Evolutionary conservation across 2,888 invertebrate species (phyloP).

Genomic region (Cybosia mesomella): DNA sequence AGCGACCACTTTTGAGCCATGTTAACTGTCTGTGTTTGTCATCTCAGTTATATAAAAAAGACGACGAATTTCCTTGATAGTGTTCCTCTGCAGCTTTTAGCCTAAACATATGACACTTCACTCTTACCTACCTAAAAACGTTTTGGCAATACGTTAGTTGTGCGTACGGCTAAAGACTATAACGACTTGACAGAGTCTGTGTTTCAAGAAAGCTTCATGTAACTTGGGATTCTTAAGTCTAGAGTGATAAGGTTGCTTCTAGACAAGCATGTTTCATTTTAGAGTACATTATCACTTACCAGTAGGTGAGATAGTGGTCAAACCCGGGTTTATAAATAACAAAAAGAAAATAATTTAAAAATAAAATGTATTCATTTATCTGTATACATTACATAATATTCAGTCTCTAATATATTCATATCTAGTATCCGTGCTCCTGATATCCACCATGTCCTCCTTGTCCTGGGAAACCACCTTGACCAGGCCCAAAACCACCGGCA

Average conservation of each 20-base stretch:
- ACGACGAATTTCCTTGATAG: neutral
- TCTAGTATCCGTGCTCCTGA: neutral
- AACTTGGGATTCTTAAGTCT: no score
- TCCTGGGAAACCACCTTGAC: neutral
- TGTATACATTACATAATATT: neutral
- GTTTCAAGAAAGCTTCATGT: no score
- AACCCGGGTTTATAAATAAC: no score
- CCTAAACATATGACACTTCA: neutral
- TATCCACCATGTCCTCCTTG: neutral
- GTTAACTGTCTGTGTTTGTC: neutral
- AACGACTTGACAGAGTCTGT: neutral
- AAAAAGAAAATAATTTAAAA: no score
- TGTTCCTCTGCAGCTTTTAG: neutral
- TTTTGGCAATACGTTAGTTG: neutral
- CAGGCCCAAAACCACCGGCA: neutral
- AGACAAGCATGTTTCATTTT: no score
- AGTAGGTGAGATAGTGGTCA: no score
- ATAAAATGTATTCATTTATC: neutral
- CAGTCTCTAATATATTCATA: neutral
- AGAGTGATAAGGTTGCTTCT: no score
- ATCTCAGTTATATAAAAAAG: neutral
- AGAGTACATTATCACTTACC: no score
- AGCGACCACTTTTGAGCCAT: neutral
- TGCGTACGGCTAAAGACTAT: neutral
- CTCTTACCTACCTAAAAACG: neutral